Evolutionary conservation across 2,888 invertebrate species (phyloP).

Genomic region (Cantharis flavilabris): DNA sequence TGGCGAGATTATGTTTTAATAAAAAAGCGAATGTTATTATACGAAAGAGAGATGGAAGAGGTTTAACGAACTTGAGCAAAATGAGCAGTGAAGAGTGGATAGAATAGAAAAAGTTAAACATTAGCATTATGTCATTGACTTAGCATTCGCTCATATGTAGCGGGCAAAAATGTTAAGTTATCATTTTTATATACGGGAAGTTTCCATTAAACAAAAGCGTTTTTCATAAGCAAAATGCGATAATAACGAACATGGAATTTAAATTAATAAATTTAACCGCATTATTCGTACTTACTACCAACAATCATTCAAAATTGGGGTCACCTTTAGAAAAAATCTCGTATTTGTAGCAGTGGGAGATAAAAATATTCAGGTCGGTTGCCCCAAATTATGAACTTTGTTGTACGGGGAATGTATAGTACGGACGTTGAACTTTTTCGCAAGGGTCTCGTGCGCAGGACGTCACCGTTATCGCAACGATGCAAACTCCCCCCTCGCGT

Average conservation of each 20-base stretch:
- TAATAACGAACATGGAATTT: background rate
- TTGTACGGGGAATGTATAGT: slow-evolving; percentile 41
- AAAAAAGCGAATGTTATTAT: background rate
- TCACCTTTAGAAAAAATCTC: slow-evolving; percentile 27
- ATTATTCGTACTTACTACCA: slow-evolving; percentile 10
- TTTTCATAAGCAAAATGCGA: slow-evolving; percentile 6
- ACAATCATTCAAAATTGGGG: slow-evolving; percentile 23
- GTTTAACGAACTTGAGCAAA: slow-evolving; percentile 15
- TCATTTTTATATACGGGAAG: slow-evolving; percentile 4
- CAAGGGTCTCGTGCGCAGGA: slow-evolving; percentile 39
- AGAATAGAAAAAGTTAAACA: slow-evolving; percentile 5
- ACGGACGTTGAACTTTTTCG: slow-evolving; percentile 41
- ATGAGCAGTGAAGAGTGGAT: background rate
- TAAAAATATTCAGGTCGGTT: slow-evolving; percentile 42
- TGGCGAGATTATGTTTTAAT: background rate
- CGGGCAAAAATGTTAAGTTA: background rate
- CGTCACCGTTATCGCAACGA: slow-evolving; percentile 41
- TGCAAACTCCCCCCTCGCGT: slow-evolving; percentile 39
- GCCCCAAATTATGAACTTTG: slow-evolving; percentile 42
- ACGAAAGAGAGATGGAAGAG: background rate
- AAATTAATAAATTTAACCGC: slow-evolving; percentile 6
- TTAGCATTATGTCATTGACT: slow-evolving; percentile 26
- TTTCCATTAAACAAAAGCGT: background rate
- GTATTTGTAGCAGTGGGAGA: slow-evolving; percentile 38
- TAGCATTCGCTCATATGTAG: background rate